Evolutionary conservation across 2,888 invertebrate species (phyloP), one percentile per base, ranked within the genome.

Genomic region (Argyra leucocephala): DNA sequence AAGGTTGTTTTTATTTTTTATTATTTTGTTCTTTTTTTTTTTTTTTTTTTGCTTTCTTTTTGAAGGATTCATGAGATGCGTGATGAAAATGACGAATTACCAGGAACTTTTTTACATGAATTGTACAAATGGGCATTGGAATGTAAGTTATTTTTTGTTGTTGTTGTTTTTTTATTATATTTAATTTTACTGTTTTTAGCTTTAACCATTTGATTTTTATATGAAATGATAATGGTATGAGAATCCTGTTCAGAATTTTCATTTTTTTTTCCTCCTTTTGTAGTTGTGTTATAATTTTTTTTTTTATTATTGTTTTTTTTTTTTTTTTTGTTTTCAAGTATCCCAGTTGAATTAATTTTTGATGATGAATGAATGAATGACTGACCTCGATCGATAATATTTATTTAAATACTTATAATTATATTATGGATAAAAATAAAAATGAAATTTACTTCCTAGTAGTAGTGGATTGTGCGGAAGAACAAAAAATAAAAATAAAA

Each of bases 51-150:
- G 22, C 21, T 24, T 15, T 59, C 24, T 37, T 18, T 18, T 3
- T 62, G 24, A 75, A 88, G 89, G 79, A 85, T 89, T 81, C 86
- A 86, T 72, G 78, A 75, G 72, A 84, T 85, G 66, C 77, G 83
- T 37, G 84, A 88, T 71, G 82, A 83, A 64, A 82, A 85, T 65
- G 82, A 84, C 10, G 90, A 92, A 78, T 81, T 93, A 74, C 90
- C 91, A 0, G 84, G 83, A 31, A 88, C 93, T 75, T 93, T 95
- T 74, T 87, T 90, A 72, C 92, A 92, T 73, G 92, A 93, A 79
- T 87, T 94, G 66, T 91, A 92, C 78, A 89, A 92, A 75, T 96
- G 96, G 96, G 91, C 93, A 18, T 81, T 96, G 57, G 95, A 96
- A 84, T 94, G 96, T 91, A 80, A 86, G 88, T 85, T 65, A 31